Percentiles rank a stretch among this genome's conserved stretches.
These are phyloP conservation scores for Malurus melanocephalus DNA, from an alignment of 2,113 vertebrate genomes.

Conservation along the genomic window DNA sequence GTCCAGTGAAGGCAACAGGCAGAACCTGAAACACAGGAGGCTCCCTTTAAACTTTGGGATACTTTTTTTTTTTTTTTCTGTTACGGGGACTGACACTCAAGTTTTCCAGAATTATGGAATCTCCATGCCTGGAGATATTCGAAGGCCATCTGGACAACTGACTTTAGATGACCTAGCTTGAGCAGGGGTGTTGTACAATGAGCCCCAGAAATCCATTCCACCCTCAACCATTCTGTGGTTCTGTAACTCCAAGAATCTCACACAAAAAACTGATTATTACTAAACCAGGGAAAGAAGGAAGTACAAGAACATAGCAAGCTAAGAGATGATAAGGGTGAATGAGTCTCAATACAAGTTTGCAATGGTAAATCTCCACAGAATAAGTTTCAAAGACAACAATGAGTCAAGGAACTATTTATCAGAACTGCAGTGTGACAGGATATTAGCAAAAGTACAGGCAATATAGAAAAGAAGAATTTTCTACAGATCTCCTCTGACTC, in stretches of 20 bases:
- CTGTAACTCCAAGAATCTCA: background rate
- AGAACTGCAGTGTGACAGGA: background rate
- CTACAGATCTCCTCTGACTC: slow-evolving; percentile 1
- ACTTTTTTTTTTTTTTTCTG: background rate
- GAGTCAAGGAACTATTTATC: slow-evolving; percentile 1
- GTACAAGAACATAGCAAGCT: background rate
- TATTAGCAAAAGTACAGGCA: background rate
- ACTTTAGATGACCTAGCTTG: background rate
- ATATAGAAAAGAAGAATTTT: background rate
- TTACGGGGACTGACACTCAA: background rate
- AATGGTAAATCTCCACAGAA: background rate
- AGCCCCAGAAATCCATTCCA: background rate
- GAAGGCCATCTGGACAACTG: background rate
- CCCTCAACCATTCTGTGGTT: background rate
- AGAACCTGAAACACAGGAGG: background rate
- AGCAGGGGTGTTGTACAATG: background rate
- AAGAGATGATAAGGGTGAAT: background rate
- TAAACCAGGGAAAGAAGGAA: background rate
- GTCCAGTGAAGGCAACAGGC: background rate
- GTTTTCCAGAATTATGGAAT: background rate
- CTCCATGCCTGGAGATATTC: background rate
- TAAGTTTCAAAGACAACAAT: background rate
- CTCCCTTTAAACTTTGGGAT: background rate
- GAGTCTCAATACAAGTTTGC: background rate
- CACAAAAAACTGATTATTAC: background rate